Evolutionary conservation across 2,113 vertebrate species (phyloP).

Genomic region (Anolis carolinensis): DNA sequence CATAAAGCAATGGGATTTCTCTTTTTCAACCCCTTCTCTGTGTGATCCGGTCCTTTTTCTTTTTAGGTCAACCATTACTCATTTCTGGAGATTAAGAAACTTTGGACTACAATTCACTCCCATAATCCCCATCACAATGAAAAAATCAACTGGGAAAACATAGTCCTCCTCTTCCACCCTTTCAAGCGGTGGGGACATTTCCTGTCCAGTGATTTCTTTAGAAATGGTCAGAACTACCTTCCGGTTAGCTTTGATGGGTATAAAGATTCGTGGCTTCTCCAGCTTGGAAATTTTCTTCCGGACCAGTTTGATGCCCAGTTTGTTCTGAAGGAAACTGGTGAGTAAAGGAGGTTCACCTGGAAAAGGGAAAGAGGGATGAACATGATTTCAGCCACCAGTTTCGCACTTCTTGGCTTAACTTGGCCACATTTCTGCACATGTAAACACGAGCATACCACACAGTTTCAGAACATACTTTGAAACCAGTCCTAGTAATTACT

Average conservation of each 20-base stretch:
- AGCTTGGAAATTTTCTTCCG: slow-evolving; percentile 53
- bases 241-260: slow-evolving; percentile 67
- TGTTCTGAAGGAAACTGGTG: slow-evolving; percentile 79
- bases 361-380: not conserved
- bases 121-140: not conserved
- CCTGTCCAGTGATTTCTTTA: no score
- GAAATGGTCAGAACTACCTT: slow-evolving; percentile 70
- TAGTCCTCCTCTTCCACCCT: not conserved
- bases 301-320: slow-evolving; percentile 79
- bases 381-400: no score
- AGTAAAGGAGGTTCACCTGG: slow-evolving; percentile 81
- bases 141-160: not conserved
- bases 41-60: no score
- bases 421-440: not conserved
- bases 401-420: not conserved
- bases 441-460: not conserved
- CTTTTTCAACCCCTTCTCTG: no score
- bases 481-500: not conserved
- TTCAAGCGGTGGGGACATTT: no score
- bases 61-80: no score
- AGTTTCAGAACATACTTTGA: not conserved
- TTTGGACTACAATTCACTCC: no score
- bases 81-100: no score
- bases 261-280: slow-evolving; percentile 62
- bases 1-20: no score